These are phyloP conservation scores for Dicrurus megarhynchus DNA, from an alignment of 2,113 vertebrate species.

Conservation along the genomic window DNA sequence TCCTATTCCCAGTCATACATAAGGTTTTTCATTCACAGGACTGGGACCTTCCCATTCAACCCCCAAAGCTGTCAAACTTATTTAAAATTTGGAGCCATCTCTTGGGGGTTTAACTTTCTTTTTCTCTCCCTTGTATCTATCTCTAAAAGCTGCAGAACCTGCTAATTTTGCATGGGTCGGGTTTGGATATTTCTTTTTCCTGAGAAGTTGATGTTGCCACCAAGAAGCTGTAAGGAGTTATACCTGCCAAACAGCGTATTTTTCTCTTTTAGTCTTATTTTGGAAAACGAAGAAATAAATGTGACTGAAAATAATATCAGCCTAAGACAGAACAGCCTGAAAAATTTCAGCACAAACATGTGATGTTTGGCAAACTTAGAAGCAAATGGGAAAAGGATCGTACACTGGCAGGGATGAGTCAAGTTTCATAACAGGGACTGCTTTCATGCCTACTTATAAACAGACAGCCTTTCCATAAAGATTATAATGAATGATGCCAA, in stretches of 20 bases:
- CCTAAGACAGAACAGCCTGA: neutral
- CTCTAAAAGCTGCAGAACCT: neutral
- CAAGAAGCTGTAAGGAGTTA: neutral
- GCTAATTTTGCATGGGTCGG: neutral
- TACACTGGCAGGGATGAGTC: neutral
- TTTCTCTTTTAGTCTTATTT: neutral
- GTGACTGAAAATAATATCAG: neutral
- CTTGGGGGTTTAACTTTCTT: neutral
- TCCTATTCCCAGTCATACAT: neutral
- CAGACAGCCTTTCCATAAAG: neutral
- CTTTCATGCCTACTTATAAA: neutral
- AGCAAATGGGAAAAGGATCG: neutral
- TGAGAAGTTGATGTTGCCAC: neutral
- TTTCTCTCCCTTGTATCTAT: neutral
- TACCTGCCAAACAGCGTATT: neutral
- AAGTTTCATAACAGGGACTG: neutral
- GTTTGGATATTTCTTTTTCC: neutral
- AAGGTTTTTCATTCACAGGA: neutral
- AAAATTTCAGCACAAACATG: neutral
- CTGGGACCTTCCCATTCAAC: neutral
- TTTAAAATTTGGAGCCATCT: neutral
- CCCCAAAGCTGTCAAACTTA: neutral
- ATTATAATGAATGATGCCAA: neutral
- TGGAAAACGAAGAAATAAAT: neutral
- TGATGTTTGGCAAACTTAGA: slow-evolving; percentile 9